Evolutionary conservation across 2,113 vertebrate genomes (phyloP), one percentile per base, ranked within the genome.

Genomic region (Megaceryle maxima): DNA sequence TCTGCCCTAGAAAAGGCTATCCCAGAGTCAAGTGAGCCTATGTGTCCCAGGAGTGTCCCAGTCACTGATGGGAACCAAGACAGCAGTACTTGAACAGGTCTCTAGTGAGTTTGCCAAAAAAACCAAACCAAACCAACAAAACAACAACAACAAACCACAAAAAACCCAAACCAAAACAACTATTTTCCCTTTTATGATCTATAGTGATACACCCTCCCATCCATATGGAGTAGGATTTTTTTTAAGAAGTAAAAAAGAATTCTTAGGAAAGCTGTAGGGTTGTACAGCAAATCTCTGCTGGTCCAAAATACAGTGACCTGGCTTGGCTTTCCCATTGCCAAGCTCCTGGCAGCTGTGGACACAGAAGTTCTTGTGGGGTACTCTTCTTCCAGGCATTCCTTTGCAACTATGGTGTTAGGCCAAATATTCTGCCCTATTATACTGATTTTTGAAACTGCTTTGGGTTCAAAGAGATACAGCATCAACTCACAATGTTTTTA

Each of bases 321-420:
- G 13, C 6, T 60, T 1, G 2, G 13, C 33, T 29, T 57, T 16
- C 6, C 29, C 50, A 28, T 82, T 64, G 41, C 39, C 10, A 3
- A 82, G 28, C 18, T 83, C 22, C 41, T 82, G 31, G 33, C 39
- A 72, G n/a, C 31, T 35, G 18, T 50, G 29, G 33, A 28, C 3
- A 3, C 18, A 50, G 43, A 25, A 7, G 5, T 31, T 51, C 6
- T 11, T 6, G 2, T 0, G 1, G 5, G 21, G 16, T 11, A 68
- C 6, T 19, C 24, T 39, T 88, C 31, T 19, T 86, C 11, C 60
- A 78, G 12, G 16, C 4, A 2, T n/a, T 19, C 10, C 9, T 59
- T 81, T 56, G 46, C 60, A 53, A 88, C 78, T 43, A 10, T 37
- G 33, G 1, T 84, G 17, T 75, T 53, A 55, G 37, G 33, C 25